Evolutionary conservation across 2,888 invertebrate genomes (phyloP).

Genomic region (Bembecia ichneumoniformis): DNA sequence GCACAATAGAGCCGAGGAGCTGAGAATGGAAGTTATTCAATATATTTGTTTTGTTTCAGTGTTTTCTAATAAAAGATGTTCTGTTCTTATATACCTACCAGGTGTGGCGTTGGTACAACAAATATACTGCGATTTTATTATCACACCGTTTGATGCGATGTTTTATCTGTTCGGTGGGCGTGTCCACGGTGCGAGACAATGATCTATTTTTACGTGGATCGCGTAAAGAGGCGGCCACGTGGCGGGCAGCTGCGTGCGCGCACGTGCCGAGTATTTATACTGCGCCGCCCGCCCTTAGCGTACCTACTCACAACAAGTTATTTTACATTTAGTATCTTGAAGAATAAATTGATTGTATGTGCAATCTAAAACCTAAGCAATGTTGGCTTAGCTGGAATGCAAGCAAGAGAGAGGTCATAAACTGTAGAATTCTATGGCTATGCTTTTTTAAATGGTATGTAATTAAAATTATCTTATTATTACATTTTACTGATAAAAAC

Average conservation of each 20-base stretch:
- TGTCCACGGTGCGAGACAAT: constrained; percentile 53
- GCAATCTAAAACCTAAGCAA: no score
- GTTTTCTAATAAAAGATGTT: no score
- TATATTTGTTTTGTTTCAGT: not conserved
- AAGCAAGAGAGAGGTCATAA: no score
- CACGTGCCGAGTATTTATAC: constrained; percentile 68
- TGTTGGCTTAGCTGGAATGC: no score
- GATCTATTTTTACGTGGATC: constrained; percentile 61
- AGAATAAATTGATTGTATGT: no score
- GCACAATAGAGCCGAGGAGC: no score
- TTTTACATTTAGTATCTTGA: not conserved
- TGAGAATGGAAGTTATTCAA: not conserved
- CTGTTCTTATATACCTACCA: no score
- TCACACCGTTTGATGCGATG: constrained; percentile 63
- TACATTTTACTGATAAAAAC: no score
- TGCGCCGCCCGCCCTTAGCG: constrained; percentile 20
- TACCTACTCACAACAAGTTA: not conserved
- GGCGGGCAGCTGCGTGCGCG: constrained; percentile 63
- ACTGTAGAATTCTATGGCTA: no score
- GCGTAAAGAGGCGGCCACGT: constrained; percentile 65
- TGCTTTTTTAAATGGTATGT: no score
- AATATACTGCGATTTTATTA: constrained; percentile 33
- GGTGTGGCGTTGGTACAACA: no score
- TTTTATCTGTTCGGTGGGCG: constrained; percentile 65
- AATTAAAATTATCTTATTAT: no score